Conservation (phyloP, 2,113 vertebrate species). For the Hyaena hyaena region DNA sequence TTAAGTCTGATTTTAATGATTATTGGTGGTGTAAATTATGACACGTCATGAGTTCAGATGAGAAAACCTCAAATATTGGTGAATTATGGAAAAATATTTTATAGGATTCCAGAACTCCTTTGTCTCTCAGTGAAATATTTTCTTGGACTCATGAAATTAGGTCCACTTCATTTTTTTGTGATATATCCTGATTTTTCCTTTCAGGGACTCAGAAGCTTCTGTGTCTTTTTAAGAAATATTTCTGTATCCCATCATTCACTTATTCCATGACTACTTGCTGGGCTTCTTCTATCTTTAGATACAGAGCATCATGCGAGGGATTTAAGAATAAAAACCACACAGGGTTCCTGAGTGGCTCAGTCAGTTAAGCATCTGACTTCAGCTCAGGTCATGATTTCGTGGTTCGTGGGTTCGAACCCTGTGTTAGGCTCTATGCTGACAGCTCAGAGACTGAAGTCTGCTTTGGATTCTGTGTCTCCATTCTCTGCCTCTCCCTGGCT, state of each 20-base stretch:
- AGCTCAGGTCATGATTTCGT: no score
- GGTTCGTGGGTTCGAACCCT: no score
- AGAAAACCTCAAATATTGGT: neutral
- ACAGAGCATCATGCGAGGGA: neutral
- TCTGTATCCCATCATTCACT: neutral
- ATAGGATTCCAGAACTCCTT: neutral
- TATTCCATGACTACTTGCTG: neutral
- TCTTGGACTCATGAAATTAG: neutral
- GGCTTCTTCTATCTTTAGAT: neutral
- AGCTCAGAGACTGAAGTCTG: no score
- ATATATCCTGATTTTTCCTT: neutral
- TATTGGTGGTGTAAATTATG: neutral
- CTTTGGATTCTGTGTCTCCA: no score
- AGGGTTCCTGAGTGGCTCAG: no score
- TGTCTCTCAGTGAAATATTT: neutral
- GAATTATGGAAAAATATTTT: neutral
- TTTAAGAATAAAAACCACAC: neutral
- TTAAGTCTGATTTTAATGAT: neutral
- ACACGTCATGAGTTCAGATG: neutral
- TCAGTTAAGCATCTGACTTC: no score
- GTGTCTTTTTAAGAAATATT: neutral
- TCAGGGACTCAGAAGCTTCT: neutral
- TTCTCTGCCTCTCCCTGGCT: no score
- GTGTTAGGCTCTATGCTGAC: no score
- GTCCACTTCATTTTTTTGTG: neutral